Conservation (phyloP, 2,888 invertebrate species). For the Eupithecia exiguata region DNA sequence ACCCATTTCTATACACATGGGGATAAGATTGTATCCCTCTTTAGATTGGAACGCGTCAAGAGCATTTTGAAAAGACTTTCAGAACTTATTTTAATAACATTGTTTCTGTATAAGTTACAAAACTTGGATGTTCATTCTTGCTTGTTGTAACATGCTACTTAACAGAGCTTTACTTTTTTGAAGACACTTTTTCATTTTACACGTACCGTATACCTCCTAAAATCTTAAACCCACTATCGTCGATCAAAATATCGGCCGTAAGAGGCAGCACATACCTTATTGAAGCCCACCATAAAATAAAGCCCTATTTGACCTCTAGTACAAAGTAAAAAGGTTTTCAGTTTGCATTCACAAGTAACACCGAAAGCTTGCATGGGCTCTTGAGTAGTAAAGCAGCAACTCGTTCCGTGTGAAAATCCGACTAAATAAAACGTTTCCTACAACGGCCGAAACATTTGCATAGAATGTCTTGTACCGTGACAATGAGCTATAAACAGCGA, state of each 20-base stretch:
- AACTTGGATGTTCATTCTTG: conserved; percentile 4
- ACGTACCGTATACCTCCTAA: background rate
- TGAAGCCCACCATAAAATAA: background rate
- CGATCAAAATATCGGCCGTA: too few relatives aligned
- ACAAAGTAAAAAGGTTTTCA: background rate
- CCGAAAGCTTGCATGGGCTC: background rate
- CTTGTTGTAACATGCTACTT: conserved; percentile 6
- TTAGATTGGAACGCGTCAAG: conserved; percentile 39
- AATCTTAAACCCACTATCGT: background rate
- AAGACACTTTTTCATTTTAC: background rate
- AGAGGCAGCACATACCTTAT: too few relatives aligned
- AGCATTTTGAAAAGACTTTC: conserved; percentile 34
- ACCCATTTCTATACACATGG: conserved; percentile 42
- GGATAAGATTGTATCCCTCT: conserved; percentile 42
- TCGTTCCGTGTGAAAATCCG: background rate
- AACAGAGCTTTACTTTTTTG: conserved; percentile 4
- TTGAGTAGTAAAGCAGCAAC: background rate
- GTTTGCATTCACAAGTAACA: background rate
- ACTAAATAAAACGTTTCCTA: conserved; percentile 7
- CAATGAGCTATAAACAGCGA: conserved; percentile 28
- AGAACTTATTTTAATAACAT: conserved; percentile 34
- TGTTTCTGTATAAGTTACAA: conserved; percentile 27
- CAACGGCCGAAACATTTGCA: conserved; percentile 19
- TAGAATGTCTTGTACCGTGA: conserved; percentile 32
- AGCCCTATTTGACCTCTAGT: background rate